A percentile compares a stretch with the other conserved stretches of the same genome.
phyloP scores from a whole-genome alignment of 2,888 invertebrate genomes.

The Elysia crispata region DNA sequence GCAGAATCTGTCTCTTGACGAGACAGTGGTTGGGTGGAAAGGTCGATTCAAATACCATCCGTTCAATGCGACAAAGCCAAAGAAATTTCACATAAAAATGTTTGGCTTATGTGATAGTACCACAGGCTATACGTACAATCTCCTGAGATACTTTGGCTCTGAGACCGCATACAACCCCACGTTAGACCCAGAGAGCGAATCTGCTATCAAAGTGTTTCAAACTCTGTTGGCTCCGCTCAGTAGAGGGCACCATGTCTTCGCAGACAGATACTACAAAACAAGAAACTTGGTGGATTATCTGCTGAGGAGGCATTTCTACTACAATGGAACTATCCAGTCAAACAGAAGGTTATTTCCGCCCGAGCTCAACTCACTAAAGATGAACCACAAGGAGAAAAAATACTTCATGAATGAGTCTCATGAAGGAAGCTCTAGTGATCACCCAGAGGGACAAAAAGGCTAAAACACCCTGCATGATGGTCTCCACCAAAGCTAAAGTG shows the following conservation, averaged over 20 bases:
- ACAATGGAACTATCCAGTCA: background rate
- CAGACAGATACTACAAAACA: no score
- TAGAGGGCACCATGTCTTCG: background rate
- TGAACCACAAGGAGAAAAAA: background rate
- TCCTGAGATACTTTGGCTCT: background rate
- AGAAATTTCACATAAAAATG: slow-evolving; percentile 16
- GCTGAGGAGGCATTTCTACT: background rate
- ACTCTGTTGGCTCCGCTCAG: background rate
- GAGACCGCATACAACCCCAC: slow-evolving; percentile 15
- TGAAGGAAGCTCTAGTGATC: background rate
- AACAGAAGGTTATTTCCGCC: background rate
- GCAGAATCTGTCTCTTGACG: background rate
- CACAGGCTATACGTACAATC: slow-evolving; percentile 1
- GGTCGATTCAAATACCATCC: background rate
- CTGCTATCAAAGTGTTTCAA: slow-evolving; percentile 12
- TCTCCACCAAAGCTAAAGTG: slow-evolving; percentile 9
- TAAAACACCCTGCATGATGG: background rate
- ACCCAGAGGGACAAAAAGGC: no score
- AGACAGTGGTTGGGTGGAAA: slow-evolving; percentile 25
- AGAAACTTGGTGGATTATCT: background rate
- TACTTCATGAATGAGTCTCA: background rate
- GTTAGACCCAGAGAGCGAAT: background rate
- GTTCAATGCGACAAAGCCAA: slow-evolving; percentile 7
- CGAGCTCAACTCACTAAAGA: background rate
- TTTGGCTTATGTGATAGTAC: no score